Evolutionary conservation across 2,113 vertebrate genomes (phyloP), one percentile per base, ranked within the genome.

Genomic region (Protomyctophum bolini): DNA sequence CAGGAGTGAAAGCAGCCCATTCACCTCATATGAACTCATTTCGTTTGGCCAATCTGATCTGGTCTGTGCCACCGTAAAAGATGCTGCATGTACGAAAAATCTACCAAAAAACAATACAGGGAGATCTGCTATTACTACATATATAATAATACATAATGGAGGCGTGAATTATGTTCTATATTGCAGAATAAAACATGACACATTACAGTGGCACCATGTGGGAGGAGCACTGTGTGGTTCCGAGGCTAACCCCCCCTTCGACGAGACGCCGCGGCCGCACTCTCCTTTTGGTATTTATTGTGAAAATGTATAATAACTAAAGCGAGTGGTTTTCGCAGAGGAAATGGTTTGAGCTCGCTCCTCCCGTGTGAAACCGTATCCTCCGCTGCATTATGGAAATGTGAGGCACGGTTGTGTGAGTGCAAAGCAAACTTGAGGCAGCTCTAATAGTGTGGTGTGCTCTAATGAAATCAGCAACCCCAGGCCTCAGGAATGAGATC

Each of bases 391-490:
- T 89, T 86, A 84, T 90, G 86, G 89, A 93, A 92, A 90, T 88
- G 85, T 85, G 79, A 82, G 72, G 83, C 72, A 83, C 58, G 28
- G 72, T 41, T 87, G 77, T 1, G 65, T 1, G 65, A 84, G 77
- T 58, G 86, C 84, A 87, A 89, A 87, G 90, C 85, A 91, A 90
- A 91, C 83, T 21, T 86, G 83, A 91, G 91, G 88, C 76, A 49
- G 76, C 86, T 85, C 79, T 90, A 91, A 92, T 88, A 90, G 82
- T 86, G 88, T 77, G 81, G 85, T 91, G 78, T 63, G 66, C 85
- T 83, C 75, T 90, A 93, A 91, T 92, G 88, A 91, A 91, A 92
- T 91, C 90, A 91, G 87, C 83, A 81, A 87, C 72, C 82, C 84
- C 79, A 84, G 86, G 82, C 79, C 88, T 91, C 87, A 84, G 86